Base-by-base conservation (phyloP, 1,140 invertebrate species). In the Drosophila ficusphila region DNA sequence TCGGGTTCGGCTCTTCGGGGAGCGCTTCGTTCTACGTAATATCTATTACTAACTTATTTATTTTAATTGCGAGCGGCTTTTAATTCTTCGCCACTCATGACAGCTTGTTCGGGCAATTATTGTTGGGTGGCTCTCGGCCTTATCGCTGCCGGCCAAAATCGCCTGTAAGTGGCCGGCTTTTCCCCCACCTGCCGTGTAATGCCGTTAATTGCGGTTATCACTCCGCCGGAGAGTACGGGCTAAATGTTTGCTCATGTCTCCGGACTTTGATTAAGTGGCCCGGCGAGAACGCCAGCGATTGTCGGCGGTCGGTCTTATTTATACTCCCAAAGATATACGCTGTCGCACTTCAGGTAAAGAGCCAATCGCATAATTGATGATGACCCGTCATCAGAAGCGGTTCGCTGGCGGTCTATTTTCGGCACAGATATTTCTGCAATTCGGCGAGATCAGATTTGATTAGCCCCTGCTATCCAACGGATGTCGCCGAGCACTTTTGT, bases 31-130 rank as follows among this genome's bases (percentile, higher is more conserved):
- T 74, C 81, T 73, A 65, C 48, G 64, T 81, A 88, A 81, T 88
- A 88, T 77, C 65, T 89, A 88, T 82, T 88, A 82, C 81, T 74
- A 88, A 82, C 64, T 88, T 88, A 78, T 88, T 62, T 88, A 78
- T 88, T 78, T 88, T 77, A 88, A 82, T 88, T 78, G 78, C 72
- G 83, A 57, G 69, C 64, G 51, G 83, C 77, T 83, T 86, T 83
- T 88, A 88, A 88, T 68, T 67, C 79, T 62, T 48, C 36, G 69
- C 51, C 75, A 79, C 68, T 71, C 67, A 60, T 60, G 79, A 78
- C 79, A 75, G 79, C 82, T 74, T 77, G 81, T 86, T 79, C 62
- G 76, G 77, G 39, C 83, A 74, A 88, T 88, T 76, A 68, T 42
- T 60, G 72, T 52, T 23, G 38, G 54, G 27, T 34, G 65, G 51